These are phyloP conservation scores for Brenthis hecate DNA, from an alignment of 2,888 invertebrate genomes.

Conservation along the genomic window DNA sequence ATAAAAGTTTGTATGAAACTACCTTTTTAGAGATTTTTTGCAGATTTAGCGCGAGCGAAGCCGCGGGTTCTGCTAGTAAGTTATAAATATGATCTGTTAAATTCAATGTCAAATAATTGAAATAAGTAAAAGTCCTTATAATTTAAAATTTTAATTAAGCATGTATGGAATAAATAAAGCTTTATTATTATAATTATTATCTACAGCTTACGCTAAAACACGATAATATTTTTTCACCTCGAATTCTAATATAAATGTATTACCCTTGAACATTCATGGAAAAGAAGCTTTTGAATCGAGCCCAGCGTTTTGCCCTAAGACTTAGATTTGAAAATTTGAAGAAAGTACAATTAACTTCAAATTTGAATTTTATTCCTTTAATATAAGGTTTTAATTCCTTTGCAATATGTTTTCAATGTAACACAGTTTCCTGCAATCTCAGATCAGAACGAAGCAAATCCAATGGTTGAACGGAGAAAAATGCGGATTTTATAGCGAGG, in stretches of 20 bases:
- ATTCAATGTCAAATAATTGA: no score
- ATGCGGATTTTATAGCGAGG: slow-evolving; percentile 55
- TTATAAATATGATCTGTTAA: no score
- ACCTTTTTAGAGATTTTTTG: no score
- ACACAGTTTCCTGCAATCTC: slow-evolving; percentile 60
- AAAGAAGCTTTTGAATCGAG: slow-evolving; percentile 38
- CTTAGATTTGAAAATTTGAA: slow-evolving; percentile 40
- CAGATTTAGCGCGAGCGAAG: no score
- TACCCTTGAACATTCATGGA: slow-evolving; percentile 41
- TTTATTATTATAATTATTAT: not conserved
- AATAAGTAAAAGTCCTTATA: no score
- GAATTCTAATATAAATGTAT: slow-evolving; percentile 42
- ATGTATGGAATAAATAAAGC: no score
- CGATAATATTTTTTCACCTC: slow-evolving; percentile 30
- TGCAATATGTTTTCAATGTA: slow-evolving; percentile 49
- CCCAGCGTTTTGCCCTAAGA: slow-evolving; percentile 39
- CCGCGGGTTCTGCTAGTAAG: no score
- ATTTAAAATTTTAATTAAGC: no score
- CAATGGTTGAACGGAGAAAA: slow-evolving; percentile 54
- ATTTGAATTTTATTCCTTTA: slow-evolving; percentile 29
- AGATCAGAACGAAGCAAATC: slow-evolving; percentile 58
- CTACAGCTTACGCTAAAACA: not conserved
- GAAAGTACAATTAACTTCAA: slow-evolving; percentile 15
- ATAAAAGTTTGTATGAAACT: no score
- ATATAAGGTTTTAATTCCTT: slow-evolving; percentile 39